Conservation (phyloP, 2,888 invertebrate genomes). For the Ormyrus pomaceus region DNA sequence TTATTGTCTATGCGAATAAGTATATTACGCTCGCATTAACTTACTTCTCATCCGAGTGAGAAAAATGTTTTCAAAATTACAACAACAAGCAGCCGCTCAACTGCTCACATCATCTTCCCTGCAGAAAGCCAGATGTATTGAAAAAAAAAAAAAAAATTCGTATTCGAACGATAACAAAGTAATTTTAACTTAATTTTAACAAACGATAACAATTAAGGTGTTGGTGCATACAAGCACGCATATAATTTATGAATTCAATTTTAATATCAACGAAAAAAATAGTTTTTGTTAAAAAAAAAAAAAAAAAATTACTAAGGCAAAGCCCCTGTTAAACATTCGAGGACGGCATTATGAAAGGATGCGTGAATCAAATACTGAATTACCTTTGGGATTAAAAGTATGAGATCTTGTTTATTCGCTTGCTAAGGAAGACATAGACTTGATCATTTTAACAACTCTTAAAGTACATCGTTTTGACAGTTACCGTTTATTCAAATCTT, state of each 20-base stretch:
- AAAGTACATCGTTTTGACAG: too few species aligned
- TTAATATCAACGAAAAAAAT: not conserved
- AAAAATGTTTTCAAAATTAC: constrained; percentile 7
- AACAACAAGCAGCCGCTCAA: not conserved
- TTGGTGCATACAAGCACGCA: not conserved
- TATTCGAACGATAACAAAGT: too few species aligned
- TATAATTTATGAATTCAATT: not conserved
- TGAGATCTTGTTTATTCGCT: not conserved
- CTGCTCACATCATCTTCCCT: not conserved
- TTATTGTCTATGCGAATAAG: constrained; percentile 64
- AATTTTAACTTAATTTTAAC: too few species aligned
- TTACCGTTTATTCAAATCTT: too few species aligned
- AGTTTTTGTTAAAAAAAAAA: not conserved
- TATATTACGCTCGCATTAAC: constrained; percentile 33
- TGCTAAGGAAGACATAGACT: too few species aligned
- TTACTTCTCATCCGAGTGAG: constrained; percentile 4
- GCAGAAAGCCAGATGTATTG: too few species aligned
- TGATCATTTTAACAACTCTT: too few species aligned
- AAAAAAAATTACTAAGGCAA: not conserved
- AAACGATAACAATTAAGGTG: not conserved
- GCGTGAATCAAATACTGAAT: constrained; percentile 12
- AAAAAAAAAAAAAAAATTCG: too few species aligned
- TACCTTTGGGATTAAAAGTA: not conserved
- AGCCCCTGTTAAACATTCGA: not conserved
- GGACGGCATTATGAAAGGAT: constrained; percentile 38